phyloP scores from a whole-genome alignment of 2,888 invertebrate genomes.

The Agrotis clavis region DNA sequence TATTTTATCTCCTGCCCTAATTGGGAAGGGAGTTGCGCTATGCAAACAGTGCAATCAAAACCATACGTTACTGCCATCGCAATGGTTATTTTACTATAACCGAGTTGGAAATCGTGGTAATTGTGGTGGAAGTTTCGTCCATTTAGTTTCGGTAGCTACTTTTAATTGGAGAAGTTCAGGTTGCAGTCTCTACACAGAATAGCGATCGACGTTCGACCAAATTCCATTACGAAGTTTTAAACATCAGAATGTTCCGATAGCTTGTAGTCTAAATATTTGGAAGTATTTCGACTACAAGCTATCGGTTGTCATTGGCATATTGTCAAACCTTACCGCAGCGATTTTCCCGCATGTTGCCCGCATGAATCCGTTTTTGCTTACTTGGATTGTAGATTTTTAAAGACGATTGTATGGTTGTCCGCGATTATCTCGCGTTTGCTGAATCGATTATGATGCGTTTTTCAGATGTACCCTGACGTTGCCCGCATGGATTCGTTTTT shows the following conservation, averaged over 20 bases:
- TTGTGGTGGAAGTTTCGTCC: background rate
- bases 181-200: background rate
- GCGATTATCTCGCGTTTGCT: no score
- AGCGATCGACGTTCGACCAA: background rate
- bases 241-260: background rate
- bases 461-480: no score
- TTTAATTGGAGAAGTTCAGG: background rate
- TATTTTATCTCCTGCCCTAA: conserved; percentile 13
- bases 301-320: background rate
- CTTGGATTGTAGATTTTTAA: no score
- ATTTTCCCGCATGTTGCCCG: background rate
- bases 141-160: background rate
- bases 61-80: background rate
- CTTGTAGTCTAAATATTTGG: background rate
- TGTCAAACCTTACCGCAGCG: background rate
- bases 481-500: no score
- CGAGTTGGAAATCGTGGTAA: background rate
- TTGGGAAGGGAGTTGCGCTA: background rate
- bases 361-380: no score
- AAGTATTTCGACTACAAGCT: background rate
- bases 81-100: background rate
- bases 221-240: background rate
- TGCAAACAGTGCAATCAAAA: conserved; percentile 10
- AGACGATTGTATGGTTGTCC: no score
- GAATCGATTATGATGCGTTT: no score